phyloP scores from a whole-genome alignment of 2,797 vertebrate genomes.

The Bufotes viridis region DNA sequence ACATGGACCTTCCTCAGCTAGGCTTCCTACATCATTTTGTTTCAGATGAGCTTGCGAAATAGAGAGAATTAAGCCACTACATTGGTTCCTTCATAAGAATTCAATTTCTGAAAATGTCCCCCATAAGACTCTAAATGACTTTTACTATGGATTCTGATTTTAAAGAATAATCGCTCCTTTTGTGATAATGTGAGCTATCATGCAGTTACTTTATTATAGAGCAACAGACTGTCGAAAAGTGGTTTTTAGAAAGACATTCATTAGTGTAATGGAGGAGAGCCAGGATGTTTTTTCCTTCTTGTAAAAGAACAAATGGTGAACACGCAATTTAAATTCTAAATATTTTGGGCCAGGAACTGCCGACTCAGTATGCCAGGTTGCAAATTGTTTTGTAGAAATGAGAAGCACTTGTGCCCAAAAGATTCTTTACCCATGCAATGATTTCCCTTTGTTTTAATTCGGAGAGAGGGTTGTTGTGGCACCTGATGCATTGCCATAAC shows the following conservation, averaged over 20 bases:
- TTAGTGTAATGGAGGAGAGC: slow-evolving; percentile 63
- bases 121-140: slow-evolving; percentile 73
- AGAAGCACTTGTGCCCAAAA: slow-evolving; percentile 41
- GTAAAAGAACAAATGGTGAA: slow-evolving; percentile 62
- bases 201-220: slow-evolving; percentile 65
- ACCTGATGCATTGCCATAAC: slow-evolving; percentile 15
- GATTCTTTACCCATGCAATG: slow-evolving; percentile 26
- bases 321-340: slow-evolving; percentile 59
- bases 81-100: slow-evolving; percentile 70
- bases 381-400: slow-evolving; percentile 59
- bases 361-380: slow-evolving; percentile 59
- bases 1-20: slow-evolving; percentile 54
- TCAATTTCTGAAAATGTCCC: slow-evolving; percentile 64
- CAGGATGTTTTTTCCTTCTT: slow-evolving; percentile 60
- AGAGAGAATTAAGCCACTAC: slow-evolving; percentile 66
- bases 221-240: slow-evolving; percentile 67
- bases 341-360: slow-evolving; percentile 60
- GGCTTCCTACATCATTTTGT: slow-evolving; percentile 65
- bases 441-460: slow-evolving; percentile 29
- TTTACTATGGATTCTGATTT: slow-evolving; percentile 67
- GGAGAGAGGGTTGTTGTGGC: slow-evolving; percentile 8
- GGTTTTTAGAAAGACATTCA: slow-evolving; percentile 66
- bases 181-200: slow-evolving; percentile 63
- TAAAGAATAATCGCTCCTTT: slow-evolving; percentile 63
- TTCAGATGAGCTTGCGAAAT: slow-evolving; percentile 68